Evolutionary conservation across 2,113 vertebrate genomes (phyloP).

Genomic region (Craseonycteris thonglongyai): DNA sequence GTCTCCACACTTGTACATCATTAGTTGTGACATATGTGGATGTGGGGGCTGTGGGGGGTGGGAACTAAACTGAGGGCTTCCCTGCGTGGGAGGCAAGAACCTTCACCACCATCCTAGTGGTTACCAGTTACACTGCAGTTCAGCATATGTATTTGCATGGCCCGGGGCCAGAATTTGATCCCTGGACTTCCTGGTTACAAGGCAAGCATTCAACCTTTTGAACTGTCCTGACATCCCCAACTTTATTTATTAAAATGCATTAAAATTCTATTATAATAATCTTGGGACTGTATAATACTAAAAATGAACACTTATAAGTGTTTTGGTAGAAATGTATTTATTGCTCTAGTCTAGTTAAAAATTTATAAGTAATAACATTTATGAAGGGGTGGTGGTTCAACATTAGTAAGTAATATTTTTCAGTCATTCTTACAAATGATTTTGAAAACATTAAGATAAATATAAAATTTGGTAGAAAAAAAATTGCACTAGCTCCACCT

Average conservation of each 20-base stretch:
- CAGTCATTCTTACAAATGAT: background rate
- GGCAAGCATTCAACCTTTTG: too few relatives aligned
- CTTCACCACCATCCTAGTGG: too few relatives aligned
- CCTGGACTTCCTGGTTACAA: too few relatives aligned
- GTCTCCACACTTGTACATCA: too few relatives aligned
- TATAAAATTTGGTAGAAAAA: constrained; percentile 10
- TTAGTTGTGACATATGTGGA: too few relatives aligned
- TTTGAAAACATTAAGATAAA: background rate
- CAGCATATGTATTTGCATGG: too few relatives aligned
- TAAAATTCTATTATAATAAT: background rate
- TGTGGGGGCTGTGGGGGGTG: too few relatives aligned
- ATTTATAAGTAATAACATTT: background rate
- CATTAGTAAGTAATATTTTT: background rate
- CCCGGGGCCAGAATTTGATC: too few relatives aligned
- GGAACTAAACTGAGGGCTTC: too few relatives aligned
- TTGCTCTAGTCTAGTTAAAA: background rate
- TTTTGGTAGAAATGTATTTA: constrained; percentile 16
- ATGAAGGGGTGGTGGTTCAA: background rate
- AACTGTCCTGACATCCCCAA: too few relatives aligned
- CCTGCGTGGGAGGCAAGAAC: too few relatives aligned
- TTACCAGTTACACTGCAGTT: too few relatives aligned
- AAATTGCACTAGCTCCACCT: background rate
- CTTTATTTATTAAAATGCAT: background rate
- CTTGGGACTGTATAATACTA: background rate
- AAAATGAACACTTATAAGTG: background rate